Percentiles rank a stretch among this genome's conserved stretches.
Conservation (phyloP, 2,797 vertebrate genomes). For the Leptatherina wallacei region DNA sequence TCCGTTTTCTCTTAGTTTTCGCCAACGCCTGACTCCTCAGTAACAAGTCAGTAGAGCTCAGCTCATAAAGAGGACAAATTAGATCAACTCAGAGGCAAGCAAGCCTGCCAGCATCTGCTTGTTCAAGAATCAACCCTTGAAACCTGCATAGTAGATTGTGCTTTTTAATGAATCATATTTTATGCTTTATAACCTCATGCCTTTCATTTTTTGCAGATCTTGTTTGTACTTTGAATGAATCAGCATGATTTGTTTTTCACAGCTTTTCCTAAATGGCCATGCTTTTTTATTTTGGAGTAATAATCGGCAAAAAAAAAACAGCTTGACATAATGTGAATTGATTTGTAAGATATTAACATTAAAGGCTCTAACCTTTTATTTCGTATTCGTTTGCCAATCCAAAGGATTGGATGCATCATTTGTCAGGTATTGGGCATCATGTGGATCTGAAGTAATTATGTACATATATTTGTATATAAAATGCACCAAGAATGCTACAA, state of each 20-base stretch:
- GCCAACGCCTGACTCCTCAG: constrained; percentile 32
- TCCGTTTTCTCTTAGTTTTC: constrained; percentile 34
- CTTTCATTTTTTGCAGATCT: constrained; percentile 64
- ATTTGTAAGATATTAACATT: constrained; percentile 56
- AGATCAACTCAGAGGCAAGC: constrained; percentile 30
- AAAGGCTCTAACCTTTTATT: constrained; percentile 76
- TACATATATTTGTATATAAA: constrained; percentile 80
- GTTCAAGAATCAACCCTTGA: constrained; percentile 53
- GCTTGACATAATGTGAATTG: constrained; percentile 60
- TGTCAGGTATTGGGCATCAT: constrained; percentile 56
- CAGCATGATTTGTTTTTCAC: constrained; percentile 35
- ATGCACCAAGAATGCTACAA: constrained; percentile 58
- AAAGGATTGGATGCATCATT: constrained; percentile 65
- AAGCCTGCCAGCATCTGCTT: constrained; percentile 28
- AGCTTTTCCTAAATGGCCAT: constrained; percentile 53
- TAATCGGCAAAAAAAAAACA: constrained; percentile 37
- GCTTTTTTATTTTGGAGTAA: constrained; percentile 48
- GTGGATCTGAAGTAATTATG: constrained; percentile 60
- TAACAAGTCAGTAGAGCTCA: constrained; percentile 37
- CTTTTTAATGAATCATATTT: constrained; percentile 78
- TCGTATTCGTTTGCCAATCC: constrained; percentile 70
- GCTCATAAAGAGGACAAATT: constrained; percentile 35
- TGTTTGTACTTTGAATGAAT: constrained; percentile 64
- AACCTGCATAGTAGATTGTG: constrained; percentile 62
- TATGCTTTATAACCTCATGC: constrained; percentile 63